Evolutionary conservation across 2,113 vertebrate species (phyloP), one percentile per base, ranked within the genome.

Genomic region (Turnix velox): DNA sequence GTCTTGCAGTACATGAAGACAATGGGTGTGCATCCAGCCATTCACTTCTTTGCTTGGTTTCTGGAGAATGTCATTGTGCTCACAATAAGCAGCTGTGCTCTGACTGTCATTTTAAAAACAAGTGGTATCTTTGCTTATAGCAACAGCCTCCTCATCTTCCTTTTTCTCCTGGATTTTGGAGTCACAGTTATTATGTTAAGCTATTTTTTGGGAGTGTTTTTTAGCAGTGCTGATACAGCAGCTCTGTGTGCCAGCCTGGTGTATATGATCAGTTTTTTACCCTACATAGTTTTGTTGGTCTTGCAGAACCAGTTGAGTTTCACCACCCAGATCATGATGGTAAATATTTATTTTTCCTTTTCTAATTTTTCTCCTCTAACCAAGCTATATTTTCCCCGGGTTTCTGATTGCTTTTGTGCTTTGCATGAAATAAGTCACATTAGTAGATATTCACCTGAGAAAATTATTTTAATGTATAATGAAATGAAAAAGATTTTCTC

Each of bases 41-140:
- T 95, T 84, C 84, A 97, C 82, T 97, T 98, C 87, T 84, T 97
- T 58, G 97, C 97, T 54, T 98, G 98, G 98, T 96, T 98, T 95
- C 85, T 98, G 94, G 97, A 98, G 93, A 97, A 97, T 31, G 9
- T 83, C 19, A 88, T 91, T 8, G 58, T 93, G 19, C 27, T 97
- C 39, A 66, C 86, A 24, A 13, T 97, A 45, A 96, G 93, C 92
- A 97, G 97, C 54, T 95, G 90, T 6, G 30, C 75, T 19, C 87
- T 98, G 49, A 80, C 93, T 24, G 10, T 83, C n/a, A 95, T 98
- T 67, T 96, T 98, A 80, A 98, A 97, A 95, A 12, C 68, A 8
- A 97, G 97, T 3, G 87, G 95, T 52, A 97, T 98, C 72, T 98
- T 98, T 33, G 30, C 63, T 4, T 84, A 96, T 39, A 98, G 97